These are phyloP conservation scores for Mayetiola destructor DNA, from an alignment of 2,888 invertebrate genomes.

Conservation along the genomic window DNA sequence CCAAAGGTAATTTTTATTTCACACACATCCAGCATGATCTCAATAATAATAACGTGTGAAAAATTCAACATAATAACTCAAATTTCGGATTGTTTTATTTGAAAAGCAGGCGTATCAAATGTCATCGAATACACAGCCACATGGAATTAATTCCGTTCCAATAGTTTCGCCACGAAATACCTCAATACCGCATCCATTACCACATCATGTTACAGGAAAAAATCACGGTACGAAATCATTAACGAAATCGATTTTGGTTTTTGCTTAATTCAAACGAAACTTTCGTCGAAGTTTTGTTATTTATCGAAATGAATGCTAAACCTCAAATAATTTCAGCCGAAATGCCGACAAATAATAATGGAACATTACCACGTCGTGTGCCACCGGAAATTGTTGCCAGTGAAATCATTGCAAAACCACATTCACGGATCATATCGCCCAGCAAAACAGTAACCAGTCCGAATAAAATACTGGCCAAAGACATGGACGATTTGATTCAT, in stretches of 20 bases:
- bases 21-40: background rate
- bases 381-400: slow-evolving; percentile 19
- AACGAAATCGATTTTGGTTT: too few species aligned
- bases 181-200: slow-evolving; percentile 37
- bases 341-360: slow-evolving; percentile 4
- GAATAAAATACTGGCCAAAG: slow-evolving; percentile 21
- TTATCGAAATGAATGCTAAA: too few species aligned
- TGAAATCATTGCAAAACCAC: slow-evolving; percentile 15
- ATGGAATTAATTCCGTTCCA: slow-evolving; percentile 17
- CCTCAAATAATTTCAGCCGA: background rate
- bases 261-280: too few species aligned
- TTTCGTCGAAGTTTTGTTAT: too few species aligned
- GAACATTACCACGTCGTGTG: slow-evolving; percentile 22
- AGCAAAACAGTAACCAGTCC: slow-evolving; percentile 2
- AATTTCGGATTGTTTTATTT: background rate
- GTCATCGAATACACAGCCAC: background rate
- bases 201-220: slow-evolving; percentile 29
- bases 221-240: slow-evolving; percentile 11
- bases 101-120: slow-evolving; percentile 9
- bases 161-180: slow-evolving; percentile 31
- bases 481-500: slow-evolving; percentile 83
- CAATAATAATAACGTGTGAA: too few species aligned
- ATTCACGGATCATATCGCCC: slow-evolving; percentile 14
- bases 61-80: background rate
- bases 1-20: slow-evolving; percentile 8